Conservation (phyloP, 2,113 vertebrate species). For the Myotis davidii region DNA sequence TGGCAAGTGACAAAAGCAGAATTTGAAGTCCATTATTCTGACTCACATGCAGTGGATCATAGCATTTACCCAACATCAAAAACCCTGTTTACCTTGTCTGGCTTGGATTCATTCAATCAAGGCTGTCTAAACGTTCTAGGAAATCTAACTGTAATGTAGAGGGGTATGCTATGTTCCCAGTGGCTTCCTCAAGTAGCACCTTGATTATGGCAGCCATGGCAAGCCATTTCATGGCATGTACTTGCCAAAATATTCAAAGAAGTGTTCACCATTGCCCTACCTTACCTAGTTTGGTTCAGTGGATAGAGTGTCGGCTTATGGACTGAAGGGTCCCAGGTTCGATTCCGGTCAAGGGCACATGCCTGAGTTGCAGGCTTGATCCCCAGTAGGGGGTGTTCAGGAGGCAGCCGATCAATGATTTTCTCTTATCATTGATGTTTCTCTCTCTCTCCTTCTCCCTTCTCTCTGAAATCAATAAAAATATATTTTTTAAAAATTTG, state of each 20-base stretch:
- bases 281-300: too few relatives aligned
- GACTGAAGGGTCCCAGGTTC: too few relatives aligned
- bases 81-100: background rate
- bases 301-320: too few relatives aligned
- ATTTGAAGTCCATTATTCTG: background rate
- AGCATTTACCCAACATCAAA: background rate
- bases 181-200: background rate
- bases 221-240: background rate
- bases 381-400: too few relatives aligned
- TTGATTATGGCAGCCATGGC: background rate
- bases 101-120: background rate
- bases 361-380: too few relatives aligned
- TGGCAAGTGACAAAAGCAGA: background rate
- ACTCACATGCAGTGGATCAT: background rate
- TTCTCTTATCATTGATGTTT: too few relatives aligned
- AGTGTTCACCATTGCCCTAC: background rate
- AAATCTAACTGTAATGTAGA: background rate
- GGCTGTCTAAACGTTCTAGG: background rate
- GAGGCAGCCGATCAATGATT: too few relatives aligned
- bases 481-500: background rate
- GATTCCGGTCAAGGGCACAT: too few relatives aligned
- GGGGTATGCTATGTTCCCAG: background rate
- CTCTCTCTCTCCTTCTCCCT: too few relatives aligned
- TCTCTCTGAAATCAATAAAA: too few relatives aligned
- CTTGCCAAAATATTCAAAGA: background rate